Conservation (phyloP, 1,140 invertebrate genomes). For the Eupeodes corollae region DNA sequence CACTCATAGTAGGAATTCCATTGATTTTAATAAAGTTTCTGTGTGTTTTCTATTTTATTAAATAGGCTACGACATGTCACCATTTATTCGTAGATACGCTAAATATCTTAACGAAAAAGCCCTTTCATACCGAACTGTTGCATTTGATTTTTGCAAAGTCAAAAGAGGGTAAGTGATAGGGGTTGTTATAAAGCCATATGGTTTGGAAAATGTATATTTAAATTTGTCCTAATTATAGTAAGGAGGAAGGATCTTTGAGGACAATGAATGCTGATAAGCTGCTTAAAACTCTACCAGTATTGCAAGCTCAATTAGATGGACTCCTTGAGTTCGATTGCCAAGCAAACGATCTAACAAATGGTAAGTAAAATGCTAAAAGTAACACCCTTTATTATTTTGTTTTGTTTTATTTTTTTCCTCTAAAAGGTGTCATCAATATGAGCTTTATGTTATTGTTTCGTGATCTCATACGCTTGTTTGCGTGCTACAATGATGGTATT, state of each 20-base stretch:
- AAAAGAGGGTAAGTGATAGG: conserved; percentile 78
- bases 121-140: conserved; percentile 91
- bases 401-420: not conserved
- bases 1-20: not conserved
- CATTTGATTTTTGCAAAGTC: conserved; percentile 99
- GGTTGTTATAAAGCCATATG: no score
- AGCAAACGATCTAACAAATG: conserved; percentile 92
- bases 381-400: not conserved
- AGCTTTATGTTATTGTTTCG: conserved; percentile 97
- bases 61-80: conserved; percentile 98
- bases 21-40: not conserved
- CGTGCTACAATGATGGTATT: conserved; percentile 99
- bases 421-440: conserved; percentile 79
- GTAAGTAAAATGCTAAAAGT: conserved; percentile 28
- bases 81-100: conserved; percentile 94
- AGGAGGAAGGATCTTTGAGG: conserved; percentile 91
- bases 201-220: not conserved
- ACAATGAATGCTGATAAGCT: conserved; percentile 97
- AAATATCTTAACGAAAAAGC: conserved; percentile 99
- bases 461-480: conserved; percentile 97
- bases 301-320: conserved; percentile 91
- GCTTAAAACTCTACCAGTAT: conserved; percentile 88
- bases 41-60: not conserved
- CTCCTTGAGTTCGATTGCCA: conserved; percentile 96
- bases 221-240: conserved; percentile 33